phyloP scores from a whole-genome alignment of 2,888 invertebrate genomes.

The Diaprepes abbreviatus region DNA sequence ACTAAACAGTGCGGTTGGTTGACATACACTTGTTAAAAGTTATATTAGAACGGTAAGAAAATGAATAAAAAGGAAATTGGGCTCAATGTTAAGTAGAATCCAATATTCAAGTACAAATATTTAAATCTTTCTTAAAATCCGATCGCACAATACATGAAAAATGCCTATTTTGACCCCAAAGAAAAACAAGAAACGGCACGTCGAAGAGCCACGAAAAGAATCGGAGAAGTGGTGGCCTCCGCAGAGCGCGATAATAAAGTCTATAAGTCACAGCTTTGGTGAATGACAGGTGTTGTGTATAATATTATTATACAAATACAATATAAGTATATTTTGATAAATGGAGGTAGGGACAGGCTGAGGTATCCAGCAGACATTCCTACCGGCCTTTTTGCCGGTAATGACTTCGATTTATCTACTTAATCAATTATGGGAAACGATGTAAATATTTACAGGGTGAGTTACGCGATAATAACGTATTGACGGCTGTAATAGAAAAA shows the following conservation, averaged over 20 bases:
- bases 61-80: too few relatives aligned
- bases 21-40: too few relatives aligned
- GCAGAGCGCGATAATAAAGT: conserved; percentile 53
- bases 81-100: too few relatives aligned
- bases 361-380: conserved; percentile 55
- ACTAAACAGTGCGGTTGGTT: too few relatives aligned
- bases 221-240: conserved; percentile 29
- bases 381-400: conserved; percentile 52
- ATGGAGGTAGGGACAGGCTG: conserved; percentile 52
- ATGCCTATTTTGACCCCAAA: conserved; percentile 52
- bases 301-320: conserved; percentile 55
- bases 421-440: conserved; percentile 53
- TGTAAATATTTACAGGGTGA: conserved; percentile 18
- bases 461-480: not conserved
- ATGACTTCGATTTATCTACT: conserved; percentile 56
- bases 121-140: too few relatives aligned
- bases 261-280: conserved; percentile 56
- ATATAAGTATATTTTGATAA: conserved; percentile 58
- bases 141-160: conserved; percentile 34
- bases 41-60: too few relatives aligned
- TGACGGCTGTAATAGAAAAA: not conserved
- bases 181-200: conserved; percentile 29
- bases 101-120: too few relatives aligned
- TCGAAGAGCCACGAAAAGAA: conserved; percentile 29
- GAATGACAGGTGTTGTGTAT: conserved; percentile 60